phyloP scores from a whole-genome alignment of 2,113 vertebrate genomes.

The Acanthisitta chloris region DNA sequence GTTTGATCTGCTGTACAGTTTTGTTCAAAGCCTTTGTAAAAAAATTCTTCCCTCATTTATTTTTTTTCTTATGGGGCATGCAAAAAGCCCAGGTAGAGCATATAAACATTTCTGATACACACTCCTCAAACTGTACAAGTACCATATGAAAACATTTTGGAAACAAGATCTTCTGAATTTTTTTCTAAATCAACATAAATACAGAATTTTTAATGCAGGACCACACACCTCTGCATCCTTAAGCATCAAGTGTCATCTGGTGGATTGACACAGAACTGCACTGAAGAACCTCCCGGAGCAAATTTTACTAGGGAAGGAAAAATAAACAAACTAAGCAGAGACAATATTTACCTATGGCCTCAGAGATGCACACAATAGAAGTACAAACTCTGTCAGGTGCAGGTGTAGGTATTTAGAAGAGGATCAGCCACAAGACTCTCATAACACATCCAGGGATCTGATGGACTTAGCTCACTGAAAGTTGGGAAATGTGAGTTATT shows the following conservation, averaged over 20 bases:
- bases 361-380: not conserved
- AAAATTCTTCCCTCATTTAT: not conserved
- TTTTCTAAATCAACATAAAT: not conserved
- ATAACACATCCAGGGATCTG: not conserved
- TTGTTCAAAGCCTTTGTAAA: not conserved
- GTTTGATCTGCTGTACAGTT: not conserved
- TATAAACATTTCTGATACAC: not conserved
- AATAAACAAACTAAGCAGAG: not conserved
- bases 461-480: not conserved
- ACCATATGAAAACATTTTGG: not conserved
- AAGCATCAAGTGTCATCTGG: slow-evolving; percentile 65
- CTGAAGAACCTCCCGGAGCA: not conserved
- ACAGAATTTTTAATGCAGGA: not conserved
- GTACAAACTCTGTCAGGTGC: not conserved
- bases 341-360: not conserved
- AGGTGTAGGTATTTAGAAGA: not conserved
- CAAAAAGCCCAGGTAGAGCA: not conserved
- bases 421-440: not conserved
- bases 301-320: not conserved
- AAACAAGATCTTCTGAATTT: not conserved
- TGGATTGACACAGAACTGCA: slow-evolving; percentile 65
- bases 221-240: not conserved
- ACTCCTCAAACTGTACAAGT: not conserved
- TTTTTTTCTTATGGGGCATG: not conserved
- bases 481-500: not conserved